Evolutionary conservation across 2,797 vertebrate species (phyloP).

Genomic region (Gallinago solitaria): DNA sequence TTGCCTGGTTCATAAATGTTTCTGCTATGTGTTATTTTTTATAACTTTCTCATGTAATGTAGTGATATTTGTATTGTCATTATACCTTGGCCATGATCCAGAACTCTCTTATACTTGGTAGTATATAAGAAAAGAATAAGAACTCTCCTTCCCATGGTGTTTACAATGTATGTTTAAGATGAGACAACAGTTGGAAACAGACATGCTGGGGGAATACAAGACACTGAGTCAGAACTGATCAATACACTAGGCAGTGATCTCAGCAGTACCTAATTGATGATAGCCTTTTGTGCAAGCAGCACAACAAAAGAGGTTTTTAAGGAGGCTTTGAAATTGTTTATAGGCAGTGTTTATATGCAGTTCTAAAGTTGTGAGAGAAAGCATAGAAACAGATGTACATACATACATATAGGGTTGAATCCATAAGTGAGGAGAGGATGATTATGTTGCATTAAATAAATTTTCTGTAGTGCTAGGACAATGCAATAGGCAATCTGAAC

Average conservation of each 20-base stretch:
- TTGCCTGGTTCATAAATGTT: background rate
- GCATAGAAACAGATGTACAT: background rate
- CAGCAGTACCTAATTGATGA: background rate
- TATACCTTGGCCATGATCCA: background rate
- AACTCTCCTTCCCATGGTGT: accelerated
- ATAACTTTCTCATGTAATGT: background rate
- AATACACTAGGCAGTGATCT: background rate
- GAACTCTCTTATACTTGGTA: background rate
- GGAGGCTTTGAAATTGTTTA: background rate
- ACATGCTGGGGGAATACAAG: background rate
- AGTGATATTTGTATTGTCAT: background rate
- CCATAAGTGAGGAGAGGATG: accelerated
- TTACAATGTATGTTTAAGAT: background rate
- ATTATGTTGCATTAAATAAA: background rate
- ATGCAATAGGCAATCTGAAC: background rate
- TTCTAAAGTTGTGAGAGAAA: background rate
- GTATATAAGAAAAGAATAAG: background rate
- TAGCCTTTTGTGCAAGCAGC: background rate
- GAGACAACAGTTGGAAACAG: background rate
- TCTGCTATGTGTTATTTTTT: background rate
- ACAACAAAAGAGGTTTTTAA: background rate
- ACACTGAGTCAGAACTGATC: background rate
- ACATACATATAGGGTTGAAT: background rate
- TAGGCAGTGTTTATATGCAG: background rate
- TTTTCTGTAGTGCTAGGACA: background rate